Evolutionary conservation across 2,797 vertebrate species (phyloP).

Genomic region (Bryconaethiops microstoma): DNA sequence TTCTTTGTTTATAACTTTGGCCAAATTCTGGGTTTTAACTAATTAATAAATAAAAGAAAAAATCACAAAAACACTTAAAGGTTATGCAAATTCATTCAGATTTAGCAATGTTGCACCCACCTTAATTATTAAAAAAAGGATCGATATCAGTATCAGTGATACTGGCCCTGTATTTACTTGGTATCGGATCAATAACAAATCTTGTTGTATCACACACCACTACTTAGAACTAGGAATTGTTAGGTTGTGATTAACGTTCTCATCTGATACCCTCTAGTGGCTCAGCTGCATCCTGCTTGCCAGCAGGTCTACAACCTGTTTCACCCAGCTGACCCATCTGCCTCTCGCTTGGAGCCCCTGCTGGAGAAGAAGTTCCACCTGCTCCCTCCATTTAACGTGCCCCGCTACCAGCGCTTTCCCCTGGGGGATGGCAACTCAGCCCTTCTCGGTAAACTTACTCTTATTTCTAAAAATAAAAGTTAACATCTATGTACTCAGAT

Average conservation of each 20-base stretch:
- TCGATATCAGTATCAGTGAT: too few relatives aligned
- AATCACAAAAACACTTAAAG: too few relatives aligned
- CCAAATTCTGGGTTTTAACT: too few relatives aligned
- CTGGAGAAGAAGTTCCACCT: constrained; percentile 91
- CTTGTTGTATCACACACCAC: too few relatives aligned
- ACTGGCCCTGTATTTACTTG: too few relatives aligned
- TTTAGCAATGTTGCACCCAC: too few relatives aligned
- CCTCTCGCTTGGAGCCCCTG: constrained; percentile 93
- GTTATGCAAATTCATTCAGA: too few relatives aligned
- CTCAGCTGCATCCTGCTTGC: constrained; percentile 90
- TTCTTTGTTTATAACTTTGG: too few relatives aligned
- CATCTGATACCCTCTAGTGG: constrained; percentile 72
- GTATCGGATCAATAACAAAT: too few relatives aligned
- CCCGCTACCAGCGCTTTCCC: constrained; percentile 94
- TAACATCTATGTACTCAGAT: not conserved
- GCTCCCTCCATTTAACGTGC: constrained; percentile 88
- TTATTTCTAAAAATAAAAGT: not conserved
- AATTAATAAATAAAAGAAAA: too few relatives aligned
- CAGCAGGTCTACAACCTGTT: constrained; percentile 98
- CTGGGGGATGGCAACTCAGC: constrained; percentile 92
- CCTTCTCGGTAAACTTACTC: constrained; percentile 82
- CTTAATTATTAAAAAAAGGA: too few relatives aligned
- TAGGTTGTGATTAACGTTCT: not conserved
- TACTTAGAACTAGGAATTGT: not conserved
- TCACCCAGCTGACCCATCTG: constrained; percentile 94